Conservation (phyloP, 2,113 vertebrate genomes). For the Oreotrochilus melanogaster region DNA sequence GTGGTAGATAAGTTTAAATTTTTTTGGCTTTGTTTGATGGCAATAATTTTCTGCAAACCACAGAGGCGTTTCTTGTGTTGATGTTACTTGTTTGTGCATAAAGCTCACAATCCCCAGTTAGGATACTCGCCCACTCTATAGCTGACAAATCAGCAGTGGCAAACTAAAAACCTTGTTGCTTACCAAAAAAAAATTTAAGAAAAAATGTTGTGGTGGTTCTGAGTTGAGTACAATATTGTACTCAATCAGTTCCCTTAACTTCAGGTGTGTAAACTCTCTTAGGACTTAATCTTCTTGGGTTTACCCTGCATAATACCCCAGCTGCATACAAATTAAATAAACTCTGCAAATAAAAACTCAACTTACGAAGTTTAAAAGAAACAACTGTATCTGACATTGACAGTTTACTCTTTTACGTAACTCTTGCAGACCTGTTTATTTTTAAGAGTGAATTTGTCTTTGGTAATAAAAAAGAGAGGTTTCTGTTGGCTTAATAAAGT, state of each 20-base stretch:
- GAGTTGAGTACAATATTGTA: not conserved
- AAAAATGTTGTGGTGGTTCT: not conserved
- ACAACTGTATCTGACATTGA: not conserved
- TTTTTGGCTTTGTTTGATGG: not conserved
- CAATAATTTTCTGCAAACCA: not conserved
- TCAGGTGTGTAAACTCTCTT: not conserved
- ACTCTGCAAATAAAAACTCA: not conserved
- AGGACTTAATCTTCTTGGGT: not conserved
- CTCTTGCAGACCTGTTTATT: not conserved
- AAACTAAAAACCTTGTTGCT: not conserved
- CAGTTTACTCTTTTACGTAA: not conserved
- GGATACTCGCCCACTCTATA: not conserved
- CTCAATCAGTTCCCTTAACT: not conserved
- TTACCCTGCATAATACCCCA: not conserved
- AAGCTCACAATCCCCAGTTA: not conserved
- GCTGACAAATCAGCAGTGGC: not conserved
- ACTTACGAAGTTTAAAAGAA: not conserved
- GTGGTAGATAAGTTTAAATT: not conserved
- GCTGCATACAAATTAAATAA: not conserved
- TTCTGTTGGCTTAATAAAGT: not conserved
- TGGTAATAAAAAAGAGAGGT: not conserved
- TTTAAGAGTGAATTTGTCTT: not conserved
- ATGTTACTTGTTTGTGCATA: not conserved
- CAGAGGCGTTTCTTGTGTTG: not conserved
- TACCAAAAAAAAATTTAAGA: not conserved